phyloP scores from a whole-genome alignment of 2,888 invertebrate genomes.

The Drosophila neutralis region DNA sequence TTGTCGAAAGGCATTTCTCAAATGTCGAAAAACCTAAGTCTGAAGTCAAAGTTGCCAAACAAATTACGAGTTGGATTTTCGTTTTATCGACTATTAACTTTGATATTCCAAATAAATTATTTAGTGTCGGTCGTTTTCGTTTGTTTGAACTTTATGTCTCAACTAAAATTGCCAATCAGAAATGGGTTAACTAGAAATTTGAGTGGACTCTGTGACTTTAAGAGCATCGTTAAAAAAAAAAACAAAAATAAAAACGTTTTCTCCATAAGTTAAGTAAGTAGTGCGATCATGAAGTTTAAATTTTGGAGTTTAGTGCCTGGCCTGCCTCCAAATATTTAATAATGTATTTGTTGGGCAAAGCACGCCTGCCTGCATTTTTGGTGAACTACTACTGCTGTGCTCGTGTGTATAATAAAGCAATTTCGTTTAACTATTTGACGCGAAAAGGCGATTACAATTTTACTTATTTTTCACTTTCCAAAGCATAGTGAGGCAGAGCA shows the following conservation, averaged over 20 bases:
- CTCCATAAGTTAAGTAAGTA: not conserved
- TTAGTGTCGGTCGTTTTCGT: not conserved
- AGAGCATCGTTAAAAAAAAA: conserved; percentile 35
- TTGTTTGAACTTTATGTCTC: conserved; percentile 17
- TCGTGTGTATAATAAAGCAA: conserved; percentile 65
- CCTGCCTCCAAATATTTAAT: conserved; percentile 1
- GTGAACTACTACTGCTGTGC: conserved; percentile 15
- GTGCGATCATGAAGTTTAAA: not conserved
- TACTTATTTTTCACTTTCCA: conserved; percentile 79
- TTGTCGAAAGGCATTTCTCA: not conserved
- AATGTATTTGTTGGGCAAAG: conserved; percentile 2
- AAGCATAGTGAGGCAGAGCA: conserved; percentile 38
- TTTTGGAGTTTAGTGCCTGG: conserved; percentile 5
- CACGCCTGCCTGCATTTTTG: conserved; percentile 40
- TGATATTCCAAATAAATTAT: conserved; percentile 21
- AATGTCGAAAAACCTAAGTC: not conserved
- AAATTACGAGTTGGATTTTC: not conserved
- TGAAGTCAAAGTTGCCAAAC: not conserved
- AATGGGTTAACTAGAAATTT: conserved; percentile 20
- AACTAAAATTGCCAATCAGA: not conserved
- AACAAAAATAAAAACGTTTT: not conserved
- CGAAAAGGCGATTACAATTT: conserved; percentile 79
- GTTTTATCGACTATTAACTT: conserved; percentile 13
- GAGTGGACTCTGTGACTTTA: conserved; percentile 24
- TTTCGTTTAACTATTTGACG: conserved; percentile 72